Conservation (phyloP, 30 jellyfish, hydroid and myxozoan species). For the Hydractinia symbiolongicarpus region DNA sequence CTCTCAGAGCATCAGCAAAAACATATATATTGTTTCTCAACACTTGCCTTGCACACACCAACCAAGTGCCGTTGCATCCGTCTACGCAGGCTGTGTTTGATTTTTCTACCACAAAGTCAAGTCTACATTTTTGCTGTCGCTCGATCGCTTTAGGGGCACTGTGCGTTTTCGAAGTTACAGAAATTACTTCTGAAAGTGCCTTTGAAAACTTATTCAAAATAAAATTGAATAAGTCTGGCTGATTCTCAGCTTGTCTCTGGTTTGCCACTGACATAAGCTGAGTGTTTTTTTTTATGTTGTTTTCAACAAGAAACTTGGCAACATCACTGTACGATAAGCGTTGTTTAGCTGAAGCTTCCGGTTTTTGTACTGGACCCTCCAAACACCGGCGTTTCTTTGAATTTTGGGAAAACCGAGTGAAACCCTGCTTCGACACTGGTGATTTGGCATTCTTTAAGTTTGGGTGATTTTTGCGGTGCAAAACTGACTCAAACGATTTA, state of each 20-base stretch:
- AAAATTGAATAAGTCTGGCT: background rate
- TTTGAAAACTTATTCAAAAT: background rate
- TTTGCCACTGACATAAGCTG: background rate
- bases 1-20: background rate
- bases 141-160: background rate
- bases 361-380: background rate
- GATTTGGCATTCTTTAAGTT: background rate
- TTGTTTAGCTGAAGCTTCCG: background rate
- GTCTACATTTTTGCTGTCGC: background rate
- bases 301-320: background rate
- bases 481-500: background rate
- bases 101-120: background rate
- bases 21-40: background rate
- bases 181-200: background rate
- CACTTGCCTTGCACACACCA: background rate
- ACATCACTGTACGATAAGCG: background rate
- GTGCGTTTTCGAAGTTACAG: background rate
- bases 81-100: background rate
- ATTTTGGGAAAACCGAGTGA: background rate
- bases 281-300: background rate
- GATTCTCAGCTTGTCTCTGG: background rate
- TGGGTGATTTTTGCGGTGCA: background rate
- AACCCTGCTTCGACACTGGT: background rate
- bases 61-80: background rate
- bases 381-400: background rate